Base-by-base conservation (phyloP, 2,888 invertebrate species). In the Caenorhabditis macrosperma region DNA sequence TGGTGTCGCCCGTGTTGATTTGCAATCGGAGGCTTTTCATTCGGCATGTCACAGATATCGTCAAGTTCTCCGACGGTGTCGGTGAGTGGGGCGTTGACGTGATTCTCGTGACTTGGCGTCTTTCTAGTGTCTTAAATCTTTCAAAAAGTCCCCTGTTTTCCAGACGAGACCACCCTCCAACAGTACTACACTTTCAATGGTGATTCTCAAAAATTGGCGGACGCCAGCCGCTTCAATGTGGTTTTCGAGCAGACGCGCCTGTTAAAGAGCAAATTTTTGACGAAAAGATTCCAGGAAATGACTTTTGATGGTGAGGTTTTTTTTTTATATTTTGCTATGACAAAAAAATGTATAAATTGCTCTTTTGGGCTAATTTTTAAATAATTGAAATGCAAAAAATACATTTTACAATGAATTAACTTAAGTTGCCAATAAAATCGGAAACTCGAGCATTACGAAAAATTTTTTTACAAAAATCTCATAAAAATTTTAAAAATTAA, bases 1-100 rank as follows among this genome's bases (percentile, higher is more conserved):
- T 72, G 7, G 64, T 88, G 7, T 67, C 81, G 2, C 88, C 89
- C 1, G 50, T 88, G 3, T 26, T 89, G n/a, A 72, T 87, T 24
- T 89, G 89, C 72, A 89, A 89, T 77, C 75, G 88, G 24, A 80
- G 85, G 17, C 72, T 85, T 20, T 88, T 89, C 57, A 77, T 85
- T 48, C 57, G 78, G 1, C 80, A 80, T 61, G 76, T 85, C 17
- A 76, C 77, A 1, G 83, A 82, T 55, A 71, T 83, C 55, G 77
- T 80, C 24, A 61, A 77, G 48, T 71, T 82, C 55, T 77, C 82
- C 7, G 78, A 82, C 24, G 50, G 26, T 17, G 57, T 79, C 46
- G 82, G 79, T 80, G 26, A 46, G 60, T 44, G 15, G n/a, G n/a
- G n/a, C n/a, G n/a, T n/a, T n/a, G n/a, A n/a, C n/a, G n/a, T n/a